These are phyloP conservation scores for Nothoprocta perdicaria DNA, from an alignment of 2,113 vertebrate species.

Conservation along the genomic window DNA sequence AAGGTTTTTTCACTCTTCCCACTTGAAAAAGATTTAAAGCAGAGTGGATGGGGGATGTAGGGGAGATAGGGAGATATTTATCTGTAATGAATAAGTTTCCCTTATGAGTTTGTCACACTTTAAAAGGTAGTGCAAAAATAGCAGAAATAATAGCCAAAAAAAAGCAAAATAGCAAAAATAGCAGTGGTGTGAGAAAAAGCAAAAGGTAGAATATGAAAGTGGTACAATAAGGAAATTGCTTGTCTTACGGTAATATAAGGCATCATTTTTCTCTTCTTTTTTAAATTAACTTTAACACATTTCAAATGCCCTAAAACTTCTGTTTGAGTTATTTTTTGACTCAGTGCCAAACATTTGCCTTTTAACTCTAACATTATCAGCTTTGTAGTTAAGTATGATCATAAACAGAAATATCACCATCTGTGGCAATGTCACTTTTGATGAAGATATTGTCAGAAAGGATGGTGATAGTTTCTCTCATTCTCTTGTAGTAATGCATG, in stretches of 20 bases:
- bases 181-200: not conserved
- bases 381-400: constrained; percentile 30
- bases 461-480: not conserved
- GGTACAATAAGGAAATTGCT: not conserved
- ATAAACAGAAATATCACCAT: constrained; percentile 62
- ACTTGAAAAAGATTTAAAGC: not conserved
- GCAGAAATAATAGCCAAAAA: not conserved
- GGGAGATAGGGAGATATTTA: no score
- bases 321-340: constrained; percentile 15
- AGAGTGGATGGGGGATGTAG: no score
- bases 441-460: constrained; percentile 16
- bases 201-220: not conserved
- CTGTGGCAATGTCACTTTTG: constrained; percentile 15
- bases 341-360: constrained; percentile 22
- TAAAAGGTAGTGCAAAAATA: not conserved
- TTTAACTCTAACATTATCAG: constrained; percentile 25
- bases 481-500: not conserved
- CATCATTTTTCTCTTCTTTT: not conserved
- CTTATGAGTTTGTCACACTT: not conserved
- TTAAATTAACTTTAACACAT: not conserved
- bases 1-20: not conserved
- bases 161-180: not conserved
- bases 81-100: not conserved
- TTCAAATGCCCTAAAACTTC: not conserved
- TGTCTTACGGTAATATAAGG: not conserved